Conservation (phyloP, 2,113 vertebrate genomes). For the Silurus asotus region DNA sequence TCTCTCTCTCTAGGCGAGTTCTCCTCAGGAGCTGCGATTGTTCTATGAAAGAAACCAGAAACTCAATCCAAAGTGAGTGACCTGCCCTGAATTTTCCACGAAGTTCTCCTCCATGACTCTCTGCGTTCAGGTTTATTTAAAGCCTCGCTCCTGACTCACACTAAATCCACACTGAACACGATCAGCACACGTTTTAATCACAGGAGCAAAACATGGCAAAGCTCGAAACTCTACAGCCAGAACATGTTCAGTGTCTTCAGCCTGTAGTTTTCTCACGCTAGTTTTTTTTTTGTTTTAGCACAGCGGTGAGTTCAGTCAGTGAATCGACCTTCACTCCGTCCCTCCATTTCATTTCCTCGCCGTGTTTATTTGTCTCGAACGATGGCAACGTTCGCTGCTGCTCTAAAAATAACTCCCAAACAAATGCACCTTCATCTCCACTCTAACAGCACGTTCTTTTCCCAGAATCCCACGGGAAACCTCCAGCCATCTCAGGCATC, state of each 20-base stretch:
- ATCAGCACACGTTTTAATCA: not conserved
- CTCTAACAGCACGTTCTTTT: slow-evolving; percentile 22
- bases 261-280: not conserved
- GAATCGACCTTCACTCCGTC: not conserved
- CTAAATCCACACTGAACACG: not conserved
- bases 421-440: not conserved
- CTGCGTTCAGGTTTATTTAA: not conserved
- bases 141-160: not conserved
- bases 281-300: not conserved
- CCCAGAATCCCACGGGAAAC: slow-evolving; percentile 92
- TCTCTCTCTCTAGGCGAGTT: slow-evolving; percentile 80
- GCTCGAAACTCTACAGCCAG: not conserved
- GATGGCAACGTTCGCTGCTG: not conserved
- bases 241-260: not conserved
- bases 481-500: slow-evolving; percentile 81
- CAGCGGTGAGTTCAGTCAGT: not conserved
- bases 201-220: not conserved
- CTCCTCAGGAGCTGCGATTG: slow-evolving; percentile 90
- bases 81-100: not conserved
- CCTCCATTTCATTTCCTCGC: not conserved
- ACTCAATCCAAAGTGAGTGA: slow-evolving; percentile 85
- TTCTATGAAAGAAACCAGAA: slow-evolving; percentile 94
- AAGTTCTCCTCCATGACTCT: not conserved
- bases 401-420: not conserved
- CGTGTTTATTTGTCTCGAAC: slow-evolving; percentile 23